phyloP scores from a whole-genome alignment of 1,140 invertebrate genomes.

The Solenopsis invicta region DNA sequence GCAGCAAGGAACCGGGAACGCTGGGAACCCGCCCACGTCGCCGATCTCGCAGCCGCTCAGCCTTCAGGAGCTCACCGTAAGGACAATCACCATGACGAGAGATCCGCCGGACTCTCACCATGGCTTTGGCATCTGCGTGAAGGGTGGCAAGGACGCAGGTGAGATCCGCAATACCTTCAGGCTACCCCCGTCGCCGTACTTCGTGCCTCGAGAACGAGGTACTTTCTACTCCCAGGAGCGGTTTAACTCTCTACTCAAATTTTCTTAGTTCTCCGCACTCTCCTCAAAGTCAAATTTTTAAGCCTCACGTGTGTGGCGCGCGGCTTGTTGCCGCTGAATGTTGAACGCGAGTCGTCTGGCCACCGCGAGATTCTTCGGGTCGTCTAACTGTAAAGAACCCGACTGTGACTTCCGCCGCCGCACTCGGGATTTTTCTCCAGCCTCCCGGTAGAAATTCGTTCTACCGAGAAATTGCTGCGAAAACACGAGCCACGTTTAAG shows the following conservation, averaged over 20 bases:
- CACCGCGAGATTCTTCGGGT: neutral
- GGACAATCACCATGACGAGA: constrained; percentile 94
- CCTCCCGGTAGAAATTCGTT: constrained; percentile 14
- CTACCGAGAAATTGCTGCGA: neutral
- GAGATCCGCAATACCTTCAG: constrained; percentile 79
- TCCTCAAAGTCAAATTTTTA: neutral
- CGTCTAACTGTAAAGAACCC: constrained; percentile 35
- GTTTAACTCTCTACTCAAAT: constrained; percentile 20
- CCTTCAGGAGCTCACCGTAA: constrained; percentile 92
- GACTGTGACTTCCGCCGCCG: neutral
- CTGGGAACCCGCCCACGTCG: constrained; percentile 80
- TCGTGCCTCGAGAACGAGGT: constrained; percentile 78
- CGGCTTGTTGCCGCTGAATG: neutral
- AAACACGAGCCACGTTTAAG: neutral
- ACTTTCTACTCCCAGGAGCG: constrained; percentile 64
- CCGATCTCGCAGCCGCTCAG: constrained; percentile 88
- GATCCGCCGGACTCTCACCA: constrained; percentile 92
- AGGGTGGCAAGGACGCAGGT: constrained; percentile 95
- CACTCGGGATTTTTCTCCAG: constrained; percentile 2
- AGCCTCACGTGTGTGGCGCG: constrained; percentile 4
- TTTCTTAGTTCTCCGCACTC: neutral
- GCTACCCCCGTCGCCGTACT: constrained; percentile 77
- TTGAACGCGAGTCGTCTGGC: constrained; percentile 42
- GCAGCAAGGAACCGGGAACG: constrained; percentile 68
- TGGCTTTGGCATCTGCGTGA: constrained; percentile 96